Base-by-base conservation (phyloP, 2,888 invertebrate species). In the Parnassius mnemosyne region DNA sequence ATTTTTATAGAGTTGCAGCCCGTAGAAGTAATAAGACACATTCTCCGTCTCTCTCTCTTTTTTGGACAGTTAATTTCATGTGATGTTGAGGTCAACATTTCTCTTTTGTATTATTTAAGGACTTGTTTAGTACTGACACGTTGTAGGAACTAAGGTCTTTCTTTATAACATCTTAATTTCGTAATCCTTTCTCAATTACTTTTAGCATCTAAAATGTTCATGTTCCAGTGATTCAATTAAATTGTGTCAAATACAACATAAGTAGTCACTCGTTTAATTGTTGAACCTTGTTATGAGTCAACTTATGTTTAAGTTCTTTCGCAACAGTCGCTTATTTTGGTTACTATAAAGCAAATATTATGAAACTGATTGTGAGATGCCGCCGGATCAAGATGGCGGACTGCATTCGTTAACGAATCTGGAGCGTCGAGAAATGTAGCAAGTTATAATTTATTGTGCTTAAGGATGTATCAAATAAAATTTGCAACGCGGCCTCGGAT, bases 341-440 rank as follows among this genome's bases (percentile, higher is more conserved):
- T 65, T 65, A 61, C 60, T 56, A 55, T 53, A 59, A 53, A 59
- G 49, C 54, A 50, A 54, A 61, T 59, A 64, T 67, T 69, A 65
- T 64, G 68, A 69, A 69, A 67, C 52, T 46, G 16, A 34, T 34
- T 34, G 7, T 34, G 7, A 60, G 56, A 65, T 59, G 67, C 12
- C 41, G 62, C 53, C 65, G 63, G 63, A 65, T 66, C 64, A 62
- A 61, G 61, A 66, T 64, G 67, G 60, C 64, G 56, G 47, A 55
- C 49, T 57, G 61, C 58, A 57, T 58, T 61, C 50, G 50, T 57
- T 57, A 57, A 42, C 62, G 53, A 63, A 70, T 65, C 64, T 66
- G 51, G 60, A 57, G 57, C 64, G 66, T 65, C 67, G 47, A 57
- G 62, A 67, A 66, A 60, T 65, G 65, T 63, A 49, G 56, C 68